Evolutionary conservation across 2,888 invertebrate genomes (phyloP), one percentile per base, ranked within the genome.

Genomic region (Thera britannica): DNA sequence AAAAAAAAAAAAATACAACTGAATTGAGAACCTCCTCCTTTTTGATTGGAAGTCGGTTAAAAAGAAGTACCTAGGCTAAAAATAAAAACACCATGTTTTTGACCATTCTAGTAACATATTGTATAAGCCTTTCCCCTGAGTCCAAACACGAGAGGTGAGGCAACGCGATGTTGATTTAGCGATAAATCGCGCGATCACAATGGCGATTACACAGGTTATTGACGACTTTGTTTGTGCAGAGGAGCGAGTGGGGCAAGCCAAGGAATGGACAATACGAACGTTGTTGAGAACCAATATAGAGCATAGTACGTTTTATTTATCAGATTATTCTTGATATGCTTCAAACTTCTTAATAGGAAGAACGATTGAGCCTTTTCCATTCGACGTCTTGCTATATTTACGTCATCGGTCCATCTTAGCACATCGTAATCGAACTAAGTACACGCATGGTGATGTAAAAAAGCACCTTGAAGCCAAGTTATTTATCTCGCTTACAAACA

Each of bases 191-290:
- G 46, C 49, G 64, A 51, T 23, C 54, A 49, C 55, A 65, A 23
- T 55, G 49, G 58, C 58, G 58, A 68, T 65, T 58, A 65, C 48
- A 35, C 12, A 38, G 55, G 62, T 65, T 62, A 68, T 65, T 68
- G 57, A 68, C 65, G 65, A 65, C 23, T 23, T 9, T 65, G 68
- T 68, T 67, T 64, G 63, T 52, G 65, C 51, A 41, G 62, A 7
- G n/a, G n/a, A 12, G 6, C 8, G 44, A 34, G 11, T 48, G 48
- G 48, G 48, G 58, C 58, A 48, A 58, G 48, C 34, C 48, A 52
- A 6, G 23, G 51, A 51, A 23, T 12, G 23, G 51, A 12, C 48
- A 23, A 23, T 23, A 23, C 1, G 23, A 23, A 23, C 23, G 23
- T 23, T 23, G 23, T 23, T 23, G 23, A 23, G 23, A 23, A 23